Evolutionary conservation across 2,113 vertebrate species (phyloP), one percentile per base, ranked within the genome.

Genomic region (Centrocercus urophasianus): DNA sequence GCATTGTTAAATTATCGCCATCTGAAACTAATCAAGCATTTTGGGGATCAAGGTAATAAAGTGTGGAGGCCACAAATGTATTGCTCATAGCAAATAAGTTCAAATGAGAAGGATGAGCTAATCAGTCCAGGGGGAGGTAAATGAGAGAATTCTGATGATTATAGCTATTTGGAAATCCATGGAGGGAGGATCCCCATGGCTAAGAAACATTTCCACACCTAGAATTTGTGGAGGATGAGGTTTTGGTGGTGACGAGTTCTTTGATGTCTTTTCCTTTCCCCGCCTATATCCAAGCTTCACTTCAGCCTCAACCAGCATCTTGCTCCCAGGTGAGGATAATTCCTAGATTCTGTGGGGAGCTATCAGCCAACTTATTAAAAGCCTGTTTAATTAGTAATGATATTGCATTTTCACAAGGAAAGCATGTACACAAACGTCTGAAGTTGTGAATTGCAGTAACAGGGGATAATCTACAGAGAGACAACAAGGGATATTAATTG

Each of bases 151-250:
- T 96, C 90, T 93, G 89, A 84, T 82, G 77, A 93, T 94, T 90
- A 93, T 73, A 92, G 81, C 70, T 85, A 56, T 85, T 96, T 96
- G 70, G 93, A 94, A 95, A 96, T 79, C 66, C 84, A 82, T 0
- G 1, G 63, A 94, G 96, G 95, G 94, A 96, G 95, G 92, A 94
- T 94, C 91, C 96, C 74, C 59, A 32, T 79, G 81, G 52, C 73
- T 93, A 90, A 86, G 88, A 95, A 96, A 90, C 65, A 52, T 84
- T 90, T 96, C 95, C 96, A 96, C 96, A 93, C 95, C 96, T 95
- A 93, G 90, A 96, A 94, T 96, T 92, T 92, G 94, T 87, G 95
- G 84, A 93, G 95, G 95, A 95, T 92, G 95, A 95, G 70, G 86
- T 84, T 94, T 93, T 95, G 89, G 77, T 92, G 91, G 63, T 87